A percentile compares a stretch with the other conserved stretches of the same genome.
These are phyloP conservation scores for Lophura nycthemera DNA, from an alignment of 2,113 vertebrate species.

Conservation along the genomic window DNA sequence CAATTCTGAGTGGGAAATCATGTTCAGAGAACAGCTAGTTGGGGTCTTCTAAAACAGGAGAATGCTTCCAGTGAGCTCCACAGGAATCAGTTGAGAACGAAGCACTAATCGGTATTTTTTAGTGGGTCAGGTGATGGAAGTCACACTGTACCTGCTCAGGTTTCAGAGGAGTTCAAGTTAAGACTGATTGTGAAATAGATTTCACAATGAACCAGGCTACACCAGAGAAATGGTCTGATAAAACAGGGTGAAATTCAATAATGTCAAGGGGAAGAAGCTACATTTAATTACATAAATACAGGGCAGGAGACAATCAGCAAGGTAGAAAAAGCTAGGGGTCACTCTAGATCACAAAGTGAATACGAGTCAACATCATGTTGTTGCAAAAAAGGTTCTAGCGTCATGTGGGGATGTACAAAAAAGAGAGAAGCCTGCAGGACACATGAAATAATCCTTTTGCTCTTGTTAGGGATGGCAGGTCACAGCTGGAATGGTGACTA, in stretches of 20 bases:
- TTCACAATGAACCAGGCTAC: neutral
- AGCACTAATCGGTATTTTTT: neutral
- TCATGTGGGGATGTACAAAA: neutral
- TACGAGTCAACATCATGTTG: neutral
- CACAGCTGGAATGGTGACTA: neutral
- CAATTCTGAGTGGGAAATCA: neutral
- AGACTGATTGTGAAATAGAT: neutral
- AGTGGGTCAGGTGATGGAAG: neutral
- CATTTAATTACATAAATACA: neutral
- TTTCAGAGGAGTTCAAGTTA: neutral
- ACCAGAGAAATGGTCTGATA: neutral
- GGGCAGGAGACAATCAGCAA: neutral
- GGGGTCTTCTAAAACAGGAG: neutral
- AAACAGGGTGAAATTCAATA: neutral
- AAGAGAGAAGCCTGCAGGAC: constrained; percentile 9
- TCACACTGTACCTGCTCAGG: neutral
- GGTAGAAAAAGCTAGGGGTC: neutral
- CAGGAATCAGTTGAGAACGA: neutral
- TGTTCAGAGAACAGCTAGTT: neutral
- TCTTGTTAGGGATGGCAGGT: neutral
- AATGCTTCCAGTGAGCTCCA: neutral
- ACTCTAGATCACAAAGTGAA: neutral
- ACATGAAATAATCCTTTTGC: neutral
- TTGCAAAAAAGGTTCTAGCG: neutral
- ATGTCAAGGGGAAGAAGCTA: neutral